Conservation (phyloP, 92 coral and sea anemone species). For the Palythoa heliodiscus region DNA sequence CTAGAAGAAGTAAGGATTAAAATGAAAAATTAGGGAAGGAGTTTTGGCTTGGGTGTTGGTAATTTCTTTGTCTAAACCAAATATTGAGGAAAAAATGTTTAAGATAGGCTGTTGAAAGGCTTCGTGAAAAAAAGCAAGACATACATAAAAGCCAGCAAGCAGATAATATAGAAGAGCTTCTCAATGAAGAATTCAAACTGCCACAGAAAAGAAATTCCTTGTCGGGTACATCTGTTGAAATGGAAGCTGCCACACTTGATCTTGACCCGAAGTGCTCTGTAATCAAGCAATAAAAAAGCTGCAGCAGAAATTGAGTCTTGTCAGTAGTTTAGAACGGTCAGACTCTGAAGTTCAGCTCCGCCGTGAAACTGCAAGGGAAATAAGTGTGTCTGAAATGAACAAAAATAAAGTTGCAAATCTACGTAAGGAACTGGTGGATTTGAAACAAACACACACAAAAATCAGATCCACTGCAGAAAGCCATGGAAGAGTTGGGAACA, state of each 20-base stretch:
- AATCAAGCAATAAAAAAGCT: not conserved
- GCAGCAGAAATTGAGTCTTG: conserved; percentile 3
- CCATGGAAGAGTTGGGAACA: conserved; percentile 12
- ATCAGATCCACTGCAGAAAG: not conserved
- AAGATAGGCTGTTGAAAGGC: conserved; percentile 25
- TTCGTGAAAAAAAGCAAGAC: conserved; percentile 13
- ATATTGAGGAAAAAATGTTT: conserved; percentile 17
- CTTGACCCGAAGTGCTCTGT: not conserved
- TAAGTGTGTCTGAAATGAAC: conserved; percentile 4
- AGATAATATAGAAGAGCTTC: not conserved
- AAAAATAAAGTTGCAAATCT: not conserved
- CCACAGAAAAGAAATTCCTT: conserved; percentile 24
- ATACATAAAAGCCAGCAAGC: not conserved
- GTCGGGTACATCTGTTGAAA: not conserved
- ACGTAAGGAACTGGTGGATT: not conserved
- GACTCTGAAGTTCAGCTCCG: not conserved
- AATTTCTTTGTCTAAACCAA: conserved; percentile 24
- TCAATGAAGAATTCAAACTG: not conserved
- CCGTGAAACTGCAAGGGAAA: conserved; percentile 3
- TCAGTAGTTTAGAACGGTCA: not conserved
- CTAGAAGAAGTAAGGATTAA: not conserved
- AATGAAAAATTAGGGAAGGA: conserved; percentile 25
- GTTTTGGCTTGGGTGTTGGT: not conserved
- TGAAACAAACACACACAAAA: conserved; percentile 8
- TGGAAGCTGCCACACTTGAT: conserved; percentile 4